Base-by-base conservation (phyloP, 53 echinoderm and acorn worm species). In the Zoroaster sp. region DNA sequence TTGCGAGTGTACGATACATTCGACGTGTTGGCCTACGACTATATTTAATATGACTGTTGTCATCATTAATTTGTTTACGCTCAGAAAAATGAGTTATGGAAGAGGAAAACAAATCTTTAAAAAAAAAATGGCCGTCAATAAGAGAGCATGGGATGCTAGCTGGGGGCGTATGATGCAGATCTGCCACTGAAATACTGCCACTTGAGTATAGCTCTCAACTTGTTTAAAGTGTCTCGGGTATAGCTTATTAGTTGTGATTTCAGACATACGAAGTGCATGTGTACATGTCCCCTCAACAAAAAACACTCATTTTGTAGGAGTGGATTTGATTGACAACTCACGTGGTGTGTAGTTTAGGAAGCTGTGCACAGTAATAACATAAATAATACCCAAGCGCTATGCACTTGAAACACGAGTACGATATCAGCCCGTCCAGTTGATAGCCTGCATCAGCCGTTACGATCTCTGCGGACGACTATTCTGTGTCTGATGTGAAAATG, bases 321-420 rank as follows among this genome's bases (percentile, higher is more conserved):
- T 4, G 59, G 79, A 21, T 15, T 85, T 85, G 85, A 85, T 85
- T 46, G 85, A 71, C 85, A 85, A 69, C 35, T 47, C 70, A 85
- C 36, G 38, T 69, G 79, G 79, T 67, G 6, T 21, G 68, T 66
- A 67, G 66, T 82, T 44, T 53, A 78, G 54, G 78, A 78, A 78
- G 39, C 78, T 78, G 63, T 17, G 23, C 35, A 70, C 70, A 69
- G 52, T 49, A 49, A 85, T 85, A 70, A 85, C 85, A 85, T 85
- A 85, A 85, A 85, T 71, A 85, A 85, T 71, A 85, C 70, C 85
- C 71, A 71, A 85, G 70, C 70, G 85, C 49, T 85, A 49, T 66
- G 37, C 85, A 51, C 85, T 71, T 70, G 85, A 85, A 85, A 85
- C 47, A 70, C 71, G 71, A 85, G 85, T 71, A 71, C 52, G 71